These are phyloP conservation scores for Zootermopsis nevadensis DNA, from an alignment of 2,888 invertebrate species.

Conservation along the genomic window DNA sequence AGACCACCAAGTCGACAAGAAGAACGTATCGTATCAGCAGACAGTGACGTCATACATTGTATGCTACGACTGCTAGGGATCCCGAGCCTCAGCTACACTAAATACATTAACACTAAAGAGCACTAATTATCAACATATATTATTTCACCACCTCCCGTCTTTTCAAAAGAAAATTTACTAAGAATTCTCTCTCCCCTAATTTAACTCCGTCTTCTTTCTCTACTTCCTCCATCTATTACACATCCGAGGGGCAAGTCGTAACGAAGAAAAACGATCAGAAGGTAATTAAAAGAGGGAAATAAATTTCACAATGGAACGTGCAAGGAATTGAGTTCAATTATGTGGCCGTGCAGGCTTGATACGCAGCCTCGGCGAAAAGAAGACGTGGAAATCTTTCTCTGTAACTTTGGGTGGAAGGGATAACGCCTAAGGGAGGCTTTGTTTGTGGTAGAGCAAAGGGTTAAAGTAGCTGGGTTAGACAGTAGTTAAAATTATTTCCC, in stretches of 20 bases:
- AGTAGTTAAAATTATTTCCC: not conserved
- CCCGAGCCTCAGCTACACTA: too few relatives aligned
- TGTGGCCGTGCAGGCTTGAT: not conserved
- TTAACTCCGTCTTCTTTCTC: not conserved
- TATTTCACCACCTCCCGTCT: not conserved
- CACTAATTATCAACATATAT: not conserved
- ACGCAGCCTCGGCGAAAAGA: not conserved
- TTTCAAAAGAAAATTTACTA: constrained; percentile 7
- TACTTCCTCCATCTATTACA: constrained; percentile 8
- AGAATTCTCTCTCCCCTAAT: not conserved
- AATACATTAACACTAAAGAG: not conserved
- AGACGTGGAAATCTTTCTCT: constrained; percentile 15
- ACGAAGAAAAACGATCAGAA: constrained; percentile 43
- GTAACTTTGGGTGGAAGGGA: not conserved
- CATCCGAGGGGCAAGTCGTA: constrained; percentile 26
- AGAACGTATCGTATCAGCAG: too few relatives aligned
- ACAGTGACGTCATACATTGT: too few relatives aligned
- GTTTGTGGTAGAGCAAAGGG: not conserved
- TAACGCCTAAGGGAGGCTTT: not conserved
- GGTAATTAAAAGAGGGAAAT: constrained; percentile 43
- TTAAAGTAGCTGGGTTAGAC: not conserved
- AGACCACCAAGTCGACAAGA: too few relatives aligned
- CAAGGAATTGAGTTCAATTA: constrained; percentile 40
- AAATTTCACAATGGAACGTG: constrained; percentile 42
- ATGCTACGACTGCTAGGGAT: too few relatives aligned